A percentile compares a stretch with the other conserved stretches of the same genome.
phyloP scores from a whole-genome alignment of 2,888 invertebrate genomes.

The Suillia variegata region DNA sequence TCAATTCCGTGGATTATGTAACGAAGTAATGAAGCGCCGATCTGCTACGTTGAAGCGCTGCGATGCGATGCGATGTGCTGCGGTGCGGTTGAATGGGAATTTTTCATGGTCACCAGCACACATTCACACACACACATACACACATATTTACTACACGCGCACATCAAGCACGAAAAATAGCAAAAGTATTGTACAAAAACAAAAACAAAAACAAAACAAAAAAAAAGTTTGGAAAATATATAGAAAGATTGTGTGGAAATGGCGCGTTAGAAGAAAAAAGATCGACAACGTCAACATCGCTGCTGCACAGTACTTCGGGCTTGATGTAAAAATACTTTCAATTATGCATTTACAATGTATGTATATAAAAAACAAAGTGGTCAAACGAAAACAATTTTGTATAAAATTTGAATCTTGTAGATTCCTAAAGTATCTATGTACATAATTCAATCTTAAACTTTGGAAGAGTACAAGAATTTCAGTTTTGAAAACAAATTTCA shows the following conservation, averaged over 20 bases:
- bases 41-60: neutral
- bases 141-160: too few species aligned
- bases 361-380: too few species aligned
- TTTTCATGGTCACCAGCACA: slow-evolving; percentile 4
- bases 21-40: slow-evolving; percentile 1
- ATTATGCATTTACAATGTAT: too few species aligned
- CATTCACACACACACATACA: neutral
- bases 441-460: too few species aligned
- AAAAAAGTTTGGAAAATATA: neutral
- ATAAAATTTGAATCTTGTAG: too few species aligned
- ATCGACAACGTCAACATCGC: neutral
- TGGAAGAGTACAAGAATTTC: too few species aligned
- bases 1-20: slow-evolving; percentile 5
- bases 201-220: neutral
- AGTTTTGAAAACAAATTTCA: too few species aligned
- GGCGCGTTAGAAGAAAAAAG: neutral
- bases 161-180: neutral
- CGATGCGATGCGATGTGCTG: neutral
- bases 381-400: too few species aligned
- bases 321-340: too few species aligned
- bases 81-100: slow-evolving; percentile 1
- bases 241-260: neutral
- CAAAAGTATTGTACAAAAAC: neutral
- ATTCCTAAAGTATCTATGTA: too few species aligned
- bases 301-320: neutral